Base-by-base conservation (phyloP, 2,113 vertebrate species). In the Heterotilapia buettikoferi region DNA sequence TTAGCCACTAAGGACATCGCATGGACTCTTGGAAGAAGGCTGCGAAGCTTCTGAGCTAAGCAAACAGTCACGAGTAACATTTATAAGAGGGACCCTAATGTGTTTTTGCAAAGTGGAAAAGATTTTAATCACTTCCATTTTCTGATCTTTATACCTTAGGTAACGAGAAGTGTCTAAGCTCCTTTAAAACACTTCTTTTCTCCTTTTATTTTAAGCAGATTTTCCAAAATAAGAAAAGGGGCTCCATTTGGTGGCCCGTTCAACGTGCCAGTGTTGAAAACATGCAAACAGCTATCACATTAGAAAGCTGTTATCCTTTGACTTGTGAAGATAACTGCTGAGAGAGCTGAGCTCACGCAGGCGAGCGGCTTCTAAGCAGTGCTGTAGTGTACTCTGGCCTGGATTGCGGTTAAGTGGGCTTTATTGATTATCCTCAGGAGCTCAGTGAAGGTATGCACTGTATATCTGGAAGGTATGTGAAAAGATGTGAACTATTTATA, bases 371-470 rank as follows among this genome's bases (percentile, higher is more conserved):
- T 89, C 71, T 86, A 71, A 73, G 66, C n/a, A 63, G 79, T 73
- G 36, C 63, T 83, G 61, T 43, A 79, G 71, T 38, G 43, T 61
- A 79, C 85, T 88, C 84, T 87, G 12, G 84, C 78, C 83, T 76
- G 68, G 87, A 88, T 85, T 40, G 45, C 52, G 84, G 85, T 84
- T 78, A 90, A 84, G 83, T 86, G 80, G 56, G 36, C 53, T 91
- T 84, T 92, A 92, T 95, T 89, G 91, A 93, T 94, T 89, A 85
- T 88, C 71, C 82, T 78, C 40, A 47, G 50, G 45, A 86, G 80
- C 45, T 83, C 84, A 84, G 66, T 78, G 47, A 82, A 18, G 33
- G 33, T 81, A 66, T 54, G 36, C 53, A 84, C 21, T 61, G 50
- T 81, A 81, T 83, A 80, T 68, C 83, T 71, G 68, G 19, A 59